These are phyloP conservation scores for Odontomyia ornata DNA, from an alignment of 2,888 invertebrate genomes.

Conservation along the genomic window DNA sequence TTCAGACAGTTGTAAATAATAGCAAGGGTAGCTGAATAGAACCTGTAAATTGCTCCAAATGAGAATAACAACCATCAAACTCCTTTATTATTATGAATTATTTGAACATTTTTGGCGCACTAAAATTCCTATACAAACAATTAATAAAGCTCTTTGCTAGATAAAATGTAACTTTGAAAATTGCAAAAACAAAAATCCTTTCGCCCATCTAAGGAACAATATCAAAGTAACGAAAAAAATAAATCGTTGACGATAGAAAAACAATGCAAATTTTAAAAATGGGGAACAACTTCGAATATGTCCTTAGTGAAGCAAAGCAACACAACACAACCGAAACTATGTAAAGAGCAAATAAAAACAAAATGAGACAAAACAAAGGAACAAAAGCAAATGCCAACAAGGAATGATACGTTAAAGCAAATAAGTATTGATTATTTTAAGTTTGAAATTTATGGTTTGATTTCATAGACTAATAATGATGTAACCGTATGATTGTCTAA, in stretches of 20 bases:
- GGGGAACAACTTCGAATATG: constrained; percentile 43
- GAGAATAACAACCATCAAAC: background rate
- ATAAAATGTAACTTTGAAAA: constrained; percentile 25
- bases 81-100: background rate
- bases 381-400: constrained; percentile 40
- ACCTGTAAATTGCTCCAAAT: constrained; percentile 16
- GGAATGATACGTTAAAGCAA: too few species aligned
- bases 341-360: background rate
- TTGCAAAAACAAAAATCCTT: constrained; percentile 20
- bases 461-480: too few species aligned
- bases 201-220: constrained; percentile 25
- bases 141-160: background rate
- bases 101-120: constrained; percentile 36
- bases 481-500: too few species aligned
- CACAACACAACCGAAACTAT: constrained; percentile 15
- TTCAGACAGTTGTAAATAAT: constrained; percentile 31
- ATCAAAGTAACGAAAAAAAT: constrained; percentile 11
- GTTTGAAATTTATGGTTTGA: constrained; percentile 9
- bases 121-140: constrained; percentile 32
- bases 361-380: constrained; percentile 27
- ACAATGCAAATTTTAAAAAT: constrained; percentile 42
- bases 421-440: too few species aligned
- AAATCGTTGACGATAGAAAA: background rate
- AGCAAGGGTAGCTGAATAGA: background rate
- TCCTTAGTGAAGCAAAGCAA: constrained; percentile 15